Evolutionary conservation across 2,888 invertebrate species (phyloP), one percentile per base, ranked within the genome.

Genomic region (Schizaphis graminum): DNA sequence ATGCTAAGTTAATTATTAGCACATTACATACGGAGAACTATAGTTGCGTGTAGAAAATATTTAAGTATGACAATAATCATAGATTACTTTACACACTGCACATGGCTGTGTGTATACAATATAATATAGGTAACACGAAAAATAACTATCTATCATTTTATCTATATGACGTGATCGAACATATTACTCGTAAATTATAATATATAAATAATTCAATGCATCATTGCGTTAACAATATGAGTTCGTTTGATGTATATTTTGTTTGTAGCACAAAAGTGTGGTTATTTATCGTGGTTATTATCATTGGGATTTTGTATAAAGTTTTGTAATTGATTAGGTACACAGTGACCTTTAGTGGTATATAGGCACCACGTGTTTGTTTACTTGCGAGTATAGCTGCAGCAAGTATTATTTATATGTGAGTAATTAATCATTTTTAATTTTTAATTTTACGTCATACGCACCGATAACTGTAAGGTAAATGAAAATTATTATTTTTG

Each of bases 301-400:
- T 77, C 16, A 26, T 35, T 35, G 35, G 35, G 8, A 77, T 35
- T 77, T 77, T 7, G 21, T 77, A 8, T 7, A 35, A 77, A 77
- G 35, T 77, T 77, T 77, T 77, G 77, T 77, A 77, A 77, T 77
- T 77, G 77, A 77, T 77, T 77, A 77, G 77, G 35, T 35, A 77
- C 16, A 67, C n/a, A 77, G 21, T 26, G 35, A 77, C 77, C 77
- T 77, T 77, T 77, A 77, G 35, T 77, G 77, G 0, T 8, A 77
- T 61, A 35, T 77, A 77, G 77, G 35, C 7, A 35, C 35, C 2
- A 3, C 21, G 8, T 8, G 35, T 16, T 35, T 77, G 35, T 77
- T 77, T 77, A 77, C 77, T 77, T n/a, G 4, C 16, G 77, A 77
- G 35, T 77, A 35, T 35, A 8, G 21, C 35, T 77, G 7, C 21